Percentiles rank a stretch among this genome's conserved stretches.
phyloP scores from a whole-genome alignment of 1,140 invertebrate species.

The Ceratina australensis region DNA sequence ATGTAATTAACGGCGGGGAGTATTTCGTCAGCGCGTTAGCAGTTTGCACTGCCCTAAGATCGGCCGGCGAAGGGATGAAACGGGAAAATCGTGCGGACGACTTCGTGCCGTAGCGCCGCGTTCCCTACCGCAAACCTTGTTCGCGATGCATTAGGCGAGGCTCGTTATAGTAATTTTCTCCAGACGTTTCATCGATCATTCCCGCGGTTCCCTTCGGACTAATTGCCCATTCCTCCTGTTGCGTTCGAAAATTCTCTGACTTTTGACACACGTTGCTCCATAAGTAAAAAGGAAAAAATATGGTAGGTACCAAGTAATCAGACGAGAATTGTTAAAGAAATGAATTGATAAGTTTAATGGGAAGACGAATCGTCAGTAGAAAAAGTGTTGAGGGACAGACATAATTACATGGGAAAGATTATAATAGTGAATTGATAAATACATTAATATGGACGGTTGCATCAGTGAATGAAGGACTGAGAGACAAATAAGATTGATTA shows the following conservation, averaged over 20 bases:
- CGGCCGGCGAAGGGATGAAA: not conserved
- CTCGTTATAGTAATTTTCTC: conserved; percentile 58
- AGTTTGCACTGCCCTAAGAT: not conserved
- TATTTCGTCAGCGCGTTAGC: conserved; percentile 17
- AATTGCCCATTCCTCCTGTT: not conserved
- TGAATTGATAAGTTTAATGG: too few relatives aligned
- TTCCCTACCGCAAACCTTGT: conserved; percentile 35
- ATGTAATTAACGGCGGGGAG: conserved; percentile 31
- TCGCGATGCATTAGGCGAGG: conserved; percentile 50
- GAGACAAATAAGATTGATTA: too few relatives aligned
- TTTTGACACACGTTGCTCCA: too few relatives aligned
- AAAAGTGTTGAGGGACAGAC: too few relatives aligned
- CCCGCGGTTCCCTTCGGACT: conserved; percentile 17
- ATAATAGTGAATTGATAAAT: too few relatives aligned
- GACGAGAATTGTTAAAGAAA: too few relatives aligned
- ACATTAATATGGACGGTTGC: too few relatives aligned
- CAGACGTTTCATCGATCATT: conserved; percentile 57
- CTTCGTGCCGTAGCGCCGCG: conserved; percentile 32
- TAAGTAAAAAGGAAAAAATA: too few relatives aligned
- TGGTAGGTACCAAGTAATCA: too few relatives aligned
- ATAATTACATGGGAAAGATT: too few relatives aligned
- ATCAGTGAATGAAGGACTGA: too few relatives aligned
- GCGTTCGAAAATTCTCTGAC: conserved; percentile 25
- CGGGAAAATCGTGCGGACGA: conserved; percentile 16
- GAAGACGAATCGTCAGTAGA: too few relatives aligned